Evolutionary conservation across 2,113 vertebrate species (phyloP), one percentile per base, ranked within the genome.

Genomic region (Notechis scutatus): DNA sequence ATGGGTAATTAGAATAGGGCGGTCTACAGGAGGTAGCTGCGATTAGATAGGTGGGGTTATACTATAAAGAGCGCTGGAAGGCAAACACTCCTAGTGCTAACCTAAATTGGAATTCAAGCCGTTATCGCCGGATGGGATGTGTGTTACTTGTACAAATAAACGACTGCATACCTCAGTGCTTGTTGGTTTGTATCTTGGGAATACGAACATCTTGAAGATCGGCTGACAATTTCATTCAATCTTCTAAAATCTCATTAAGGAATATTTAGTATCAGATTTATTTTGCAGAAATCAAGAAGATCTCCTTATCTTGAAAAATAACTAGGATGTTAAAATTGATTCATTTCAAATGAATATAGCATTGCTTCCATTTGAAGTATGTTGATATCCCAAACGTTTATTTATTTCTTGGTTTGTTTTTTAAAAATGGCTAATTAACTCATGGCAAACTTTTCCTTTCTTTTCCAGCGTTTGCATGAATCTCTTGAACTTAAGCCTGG

Each of bases 401-500:
- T 20, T 81, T 39, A n/a, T 7, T 81, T 39, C 15, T 81, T 81
- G 20, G 12, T n/a, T 45, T 64, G 24, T 61, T 56, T 8, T 45
- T 5, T 56, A 1, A 81, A 91, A 1, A 81, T 52, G 85, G 92
- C 45, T 85, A 52, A 11, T 5, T 64, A 59, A 34, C 47, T 50
- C 26, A 91, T 94, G 94, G 7, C 89, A 89, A 90, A 87, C n/a
- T 54, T 4, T 87, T 26, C 42, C 89, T 39, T 42, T 69, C 94
- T 86, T 96, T 98, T 97, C 93, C 93, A 99, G 99, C 96, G 97
- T 95, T 97, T 99, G 61, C 96, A 94, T 64, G 97, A 99, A 91
- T 97, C 95, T 59, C 96, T 98, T 94, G 98, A 98, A 95, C 97
- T 99, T 96, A 98, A 98, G 15, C 98, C 99, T 11, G 99, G 99